A percentile compares a stretch with the other conserved stretches of the same genome.
These are phyloP conservation scores for Arbacia lixula DNA, from an alignment of 53 echinoderm and acorn worm species.

Conservation along the genomic window DNA sequence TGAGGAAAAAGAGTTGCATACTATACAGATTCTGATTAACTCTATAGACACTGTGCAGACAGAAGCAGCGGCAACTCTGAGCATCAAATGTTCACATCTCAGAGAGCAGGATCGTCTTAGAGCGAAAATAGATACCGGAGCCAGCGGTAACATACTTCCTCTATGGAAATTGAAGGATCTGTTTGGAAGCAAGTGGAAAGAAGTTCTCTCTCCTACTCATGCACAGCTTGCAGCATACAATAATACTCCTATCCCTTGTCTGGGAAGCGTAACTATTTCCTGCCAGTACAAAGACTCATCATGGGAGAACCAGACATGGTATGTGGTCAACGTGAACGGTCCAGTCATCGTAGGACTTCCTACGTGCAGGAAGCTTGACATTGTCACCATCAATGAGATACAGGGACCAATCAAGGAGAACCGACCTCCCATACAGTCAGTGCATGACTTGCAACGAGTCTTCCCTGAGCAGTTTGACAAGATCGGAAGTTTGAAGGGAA, in stretches of 20 bases:
- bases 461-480: conserved; percentile 63
- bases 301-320: conserved; percentile 37
- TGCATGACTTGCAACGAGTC: background rate
- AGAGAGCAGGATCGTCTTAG: conserved; percentile 25
- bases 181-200: background rate
- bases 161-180: conserved; percentile 9
- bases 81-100: background rate
- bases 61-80: background rate
- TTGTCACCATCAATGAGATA: conserved; percentile 45
- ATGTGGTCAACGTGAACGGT: conserved; percentile 46
- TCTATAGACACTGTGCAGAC: too few species aligned
- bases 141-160: conserved; percentile 26
- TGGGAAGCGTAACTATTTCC: conserved; percentile 46
- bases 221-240: conserved; percentile 62
- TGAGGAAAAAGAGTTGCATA: too few species aligned
- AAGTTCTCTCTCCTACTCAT: conserved; percentile 13
- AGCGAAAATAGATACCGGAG: conserved; percentile 63
- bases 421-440: too few species aligned
- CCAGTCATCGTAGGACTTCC: conserved; percentile 59
- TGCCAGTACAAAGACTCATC: conserved; percentile 27
- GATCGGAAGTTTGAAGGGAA: conserved; percentile 56
- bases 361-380: conserved; percentile 16
- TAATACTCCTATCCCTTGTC: conserved; percentile 56
- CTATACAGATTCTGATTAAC: too few species aligned
- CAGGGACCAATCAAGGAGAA: background rate